These are phyloP conservation scores for Menura novaehollandiae DNA, from an alignment of 2,113 vertebrate species.

Conservation along the genomic window DNA sequence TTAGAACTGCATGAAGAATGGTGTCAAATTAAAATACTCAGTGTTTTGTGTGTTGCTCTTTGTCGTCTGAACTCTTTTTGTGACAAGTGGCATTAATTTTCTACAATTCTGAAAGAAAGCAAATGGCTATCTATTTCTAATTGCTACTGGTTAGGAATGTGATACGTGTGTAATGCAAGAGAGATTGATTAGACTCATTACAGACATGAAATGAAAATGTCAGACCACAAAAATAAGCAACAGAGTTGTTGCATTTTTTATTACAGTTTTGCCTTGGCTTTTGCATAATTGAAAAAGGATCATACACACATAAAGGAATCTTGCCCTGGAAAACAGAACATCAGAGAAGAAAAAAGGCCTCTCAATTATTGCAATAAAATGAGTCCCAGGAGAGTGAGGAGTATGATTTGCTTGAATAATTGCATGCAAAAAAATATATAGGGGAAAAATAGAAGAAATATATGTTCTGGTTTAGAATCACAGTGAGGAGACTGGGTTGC, in stretches of 20 bases:
- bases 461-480: not conserved
- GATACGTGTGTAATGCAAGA: not conserved
- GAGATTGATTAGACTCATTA: slow-evolving; percentile 47
- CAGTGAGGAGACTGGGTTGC: not conserved
- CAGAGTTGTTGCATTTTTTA: not conserved
- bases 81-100: slow-evolving; percentile 38
- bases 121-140: slow-evolving; percentile 8
- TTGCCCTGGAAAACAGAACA: not conserved
- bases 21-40: slow-evolving; percentile 11
- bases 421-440: not conserved
- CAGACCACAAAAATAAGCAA: slow-evolving; percentile 30
- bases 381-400: not conserved
- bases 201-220: slow-evolving; percentile 40
- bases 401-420: not conserved
- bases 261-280: slow-evolving; percentile 9
- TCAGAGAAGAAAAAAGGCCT: not conserved
- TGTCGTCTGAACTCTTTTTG: slow-evolving; percentile 18
- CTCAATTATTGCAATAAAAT: not conserved
- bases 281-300: slow-evolving; percentile 20
- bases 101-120: not conserved
- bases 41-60: not conserved
- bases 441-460: not conserved
- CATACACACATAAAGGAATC: not conserved
- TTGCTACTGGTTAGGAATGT: slow-evolving; percentile 14
- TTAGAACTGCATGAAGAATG: not conserved